phyloP scores from a whole-genome alignment of 2,888 invertebrate genomes.

The Xanthostigma xanthostigma region DNA sequence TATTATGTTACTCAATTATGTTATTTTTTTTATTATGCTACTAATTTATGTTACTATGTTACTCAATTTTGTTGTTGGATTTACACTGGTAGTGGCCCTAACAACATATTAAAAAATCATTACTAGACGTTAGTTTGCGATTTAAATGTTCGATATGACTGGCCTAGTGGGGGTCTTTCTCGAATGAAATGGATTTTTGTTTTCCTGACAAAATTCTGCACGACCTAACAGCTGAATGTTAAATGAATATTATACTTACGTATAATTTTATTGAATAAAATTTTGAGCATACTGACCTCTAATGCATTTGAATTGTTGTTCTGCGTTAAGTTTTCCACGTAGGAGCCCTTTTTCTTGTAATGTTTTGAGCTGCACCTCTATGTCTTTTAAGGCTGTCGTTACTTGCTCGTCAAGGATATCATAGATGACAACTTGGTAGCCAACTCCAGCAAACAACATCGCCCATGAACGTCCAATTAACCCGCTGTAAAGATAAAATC shows the following conservation, averaged over 20 bases:
- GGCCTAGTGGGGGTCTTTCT: no score
- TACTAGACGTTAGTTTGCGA: no score
- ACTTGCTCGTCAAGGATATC: slow-evolving; percentile 70
- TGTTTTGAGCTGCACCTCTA: slow-evolving; percentile 52
- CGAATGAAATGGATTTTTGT: no score
- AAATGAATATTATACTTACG: no score
- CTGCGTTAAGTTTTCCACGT: slow-evolving; percentile 57
- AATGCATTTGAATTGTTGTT: slow-evolving; percentile 62
- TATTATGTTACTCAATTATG: no score
- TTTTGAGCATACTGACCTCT: slow-evolving; percentile 38
- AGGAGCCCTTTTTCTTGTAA: slow-evolving; percentile 58
- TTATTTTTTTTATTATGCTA: no score
- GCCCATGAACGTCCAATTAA: slow-evolving; percentile 94
- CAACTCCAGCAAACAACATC: slow-evolving; percentile 88
- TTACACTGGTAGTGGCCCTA: no score
- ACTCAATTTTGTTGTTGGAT: no score
- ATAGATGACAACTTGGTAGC: slow-evolving; percentile 75
- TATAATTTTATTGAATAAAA: neutral
- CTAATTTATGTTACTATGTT: no score
- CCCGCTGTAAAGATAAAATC: slow-evolving; percentile 47
- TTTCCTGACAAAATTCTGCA: neutral
- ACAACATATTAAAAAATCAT: no score
- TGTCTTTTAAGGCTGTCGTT: slow-evolving; percentile 54
- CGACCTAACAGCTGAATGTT: neutral
- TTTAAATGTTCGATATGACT: no score